These are phyloP conservation scores for Molothrus ater DNA, from an alignment of 2,797 vertebrate species.

Conservation along the genomic window DNA sequence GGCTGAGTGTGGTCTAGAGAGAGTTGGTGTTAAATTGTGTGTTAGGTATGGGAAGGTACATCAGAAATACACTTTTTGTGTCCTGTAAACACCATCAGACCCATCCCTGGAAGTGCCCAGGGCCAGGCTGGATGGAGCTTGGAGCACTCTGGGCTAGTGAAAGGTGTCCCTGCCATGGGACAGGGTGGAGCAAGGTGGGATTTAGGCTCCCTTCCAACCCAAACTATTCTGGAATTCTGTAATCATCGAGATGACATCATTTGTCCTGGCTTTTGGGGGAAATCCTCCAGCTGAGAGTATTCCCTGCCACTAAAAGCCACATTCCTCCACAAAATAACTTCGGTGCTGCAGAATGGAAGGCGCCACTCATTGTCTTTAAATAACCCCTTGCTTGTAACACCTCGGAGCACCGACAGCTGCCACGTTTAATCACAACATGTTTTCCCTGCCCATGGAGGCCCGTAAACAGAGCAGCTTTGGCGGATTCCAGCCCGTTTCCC, in stretches of 20 bases:
- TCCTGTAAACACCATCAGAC: not conserved
- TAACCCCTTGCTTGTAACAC: slow-evolving; percentile 43
- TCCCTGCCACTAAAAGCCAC: not conserved
- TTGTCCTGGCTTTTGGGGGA: not conserved
- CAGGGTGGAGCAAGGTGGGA: not conserved
- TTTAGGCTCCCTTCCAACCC: not conserved
- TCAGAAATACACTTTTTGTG: not conserved
- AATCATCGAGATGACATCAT: accelerated
- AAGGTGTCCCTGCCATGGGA: not conserved
- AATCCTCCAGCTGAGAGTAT: not conserved
- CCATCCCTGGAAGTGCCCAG: not conserved
- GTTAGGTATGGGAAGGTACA: not conserved
- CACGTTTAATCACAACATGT: not conserved
- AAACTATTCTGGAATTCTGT: not conserved
- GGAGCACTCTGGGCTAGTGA: not conserved
- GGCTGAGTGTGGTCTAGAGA: not conserved
- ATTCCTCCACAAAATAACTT: not conserved
- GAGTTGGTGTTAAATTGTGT: accelerated
- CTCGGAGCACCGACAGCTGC: slow-evolving; percentile 39
- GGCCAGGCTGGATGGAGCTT: accelerated
- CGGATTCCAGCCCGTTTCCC: not conserved
- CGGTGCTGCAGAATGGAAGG: not conserved
- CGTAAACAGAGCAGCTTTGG: not conserved
- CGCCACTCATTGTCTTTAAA: slow-evolving; percentile 57
- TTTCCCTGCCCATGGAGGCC: not conserved